Evolutionary conservation across 2,888 invertebrate species (phyloP), one percentile per base, ranked within the genome.

Genomic region (Cheilosia variabilis): DNA sequence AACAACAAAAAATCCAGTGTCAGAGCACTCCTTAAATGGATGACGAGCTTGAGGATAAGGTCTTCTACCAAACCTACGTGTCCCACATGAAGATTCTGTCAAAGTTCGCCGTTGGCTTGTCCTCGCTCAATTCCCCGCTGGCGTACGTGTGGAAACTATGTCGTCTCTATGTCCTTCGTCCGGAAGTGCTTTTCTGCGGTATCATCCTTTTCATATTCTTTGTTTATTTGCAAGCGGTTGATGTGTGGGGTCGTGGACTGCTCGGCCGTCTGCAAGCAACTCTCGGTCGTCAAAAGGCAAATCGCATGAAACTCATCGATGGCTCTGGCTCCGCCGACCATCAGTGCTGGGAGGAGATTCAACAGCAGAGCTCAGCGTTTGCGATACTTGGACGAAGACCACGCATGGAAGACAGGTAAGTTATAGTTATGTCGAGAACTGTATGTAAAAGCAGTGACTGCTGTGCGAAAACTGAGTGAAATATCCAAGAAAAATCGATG

Each of bases 1-100:
- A 27, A 5, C 27, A 24, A 50, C 15, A 71, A 22, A 53, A 27
- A 58, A 71, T 53, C 65, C 13, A 45, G n/a, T 47, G 41, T 19
- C 43, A 83, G 9, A 2, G 66, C 66, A 60, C 60, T 75, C 83
- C 58, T 80, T 82, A 77, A 89, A 97, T 97, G 97, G 97, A 97
- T 94, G 97, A 97, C 95, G 97, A 97, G 93, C 93, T 97, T 90
- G 97, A 97, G 93, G 97, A 97, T 90, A 95, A 95, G 94, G 95
- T 97, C 90, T 93, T 97, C 90, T 96, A 97, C 93, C 97, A 97
- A 94, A 96, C 97, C 41, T 96, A 96, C 93, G 93, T 96, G 88
- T 96, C 97, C 88, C 96, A 97, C 92, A 95, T 96, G 95, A 97
- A 96, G 94, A 94, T 97, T 88, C 93, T 97, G 91, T 97, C 97